phyloP scores from a whole-genome alignment of 2,797 vertebrate species.

The Anas bernieri region DNA sequence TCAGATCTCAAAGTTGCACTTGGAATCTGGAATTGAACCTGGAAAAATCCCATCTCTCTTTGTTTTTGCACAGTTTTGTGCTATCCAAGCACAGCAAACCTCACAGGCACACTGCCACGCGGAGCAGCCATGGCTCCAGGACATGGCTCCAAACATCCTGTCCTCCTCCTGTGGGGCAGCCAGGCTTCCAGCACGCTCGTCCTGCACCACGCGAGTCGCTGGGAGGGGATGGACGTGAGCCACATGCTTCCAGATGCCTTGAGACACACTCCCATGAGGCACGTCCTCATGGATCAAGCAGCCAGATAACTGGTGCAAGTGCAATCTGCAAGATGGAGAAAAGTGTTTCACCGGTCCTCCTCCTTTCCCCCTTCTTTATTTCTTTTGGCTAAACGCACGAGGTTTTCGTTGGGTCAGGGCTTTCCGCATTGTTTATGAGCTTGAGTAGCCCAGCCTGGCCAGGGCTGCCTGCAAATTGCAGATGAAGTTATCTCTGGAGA shows the following conservation, averaged over 20 bases:
- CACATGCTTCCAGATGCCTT: not conserved
- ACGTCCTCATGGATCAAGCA: not conserved
- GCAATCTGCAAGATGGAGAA: not conserved
- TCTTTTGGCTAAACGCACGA: not conserved
- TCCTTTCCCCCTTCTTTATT: not conserved
- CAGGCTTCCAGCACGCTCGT: not conserved
- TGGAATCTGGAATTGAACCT: fast-evolving
- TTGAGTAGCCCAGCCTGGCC: not conserved
- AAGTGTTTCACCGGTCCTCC: not conserved
- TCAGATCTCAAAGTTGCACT: not conserved
- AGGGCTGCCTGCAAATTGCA: not conserved
- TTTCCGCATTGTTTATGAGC: not conserved
- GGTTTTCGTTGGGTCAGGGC: not conserved
- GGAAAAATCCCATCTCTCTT: not conserved
- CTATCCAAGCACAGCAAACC: not conserved
- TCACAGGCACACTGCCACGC: not conserved
- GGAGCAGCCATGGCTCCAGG: fast-evolving
- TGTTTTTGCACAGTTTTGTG: not conserved
- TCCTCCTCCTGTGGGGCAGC: not conserved
- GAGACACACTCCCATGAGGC: not conserved
- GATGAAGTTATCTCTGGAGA: not conserved
- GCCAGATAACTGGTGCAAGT: not conserved
- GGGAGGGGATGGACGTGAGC: not conserved
- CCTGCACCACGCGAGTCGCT: fast-evolving
- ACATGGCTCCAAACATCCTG: not conserved